Base-by-base conservation (phyloP, 2,113 vertebrate species). In the Motacilla alba region DNA sequence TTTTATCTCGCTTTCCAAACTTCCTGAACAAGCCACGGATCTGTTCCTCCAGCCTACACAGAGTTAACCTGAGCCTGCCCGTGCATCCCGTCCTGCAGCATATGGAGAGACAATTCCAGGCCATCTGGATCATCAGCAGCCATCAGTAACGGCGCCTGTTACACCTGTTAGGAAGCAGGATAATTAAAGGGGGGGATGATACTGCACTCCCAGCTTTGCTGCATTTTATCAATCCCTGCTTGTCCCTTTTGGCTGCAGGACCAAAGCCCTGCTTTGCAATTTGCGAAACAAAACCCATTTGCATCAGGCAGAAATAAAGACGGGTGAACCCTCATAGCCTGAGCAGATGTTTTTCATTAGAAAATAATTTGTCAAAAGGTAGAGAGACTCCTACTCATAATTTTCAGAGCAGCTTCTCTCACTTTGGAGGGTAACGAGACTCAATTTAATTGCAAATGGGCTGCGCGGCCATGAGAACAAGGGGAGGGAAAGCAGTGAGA, bases 361-460 rank as follows among this genome's bases (percentile, higher is more conserved):
- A 64, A 95, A 96, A 95, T 96, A 78, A 96, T 97, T 96, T 94
- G 91, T 96, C 94, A 96, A 82, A 95, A 96, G 89, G 82, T 87
- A 73, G 92, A 84, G 72, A 96, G 88, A 85, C 80, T 91, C 89
- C 47, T 76, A 58, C 52, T 78, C 81, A 41, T 95, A 79, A 96
- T 97, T 97, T 97, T 28, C 92, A 73, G 79, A 96, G 63, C 87
- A 79, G 94, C 64, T 91, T 85, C 87, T 75, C 92, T 95, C 83
- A 79, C 76, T 96, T 90, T 72, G 82, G 90, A 96, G 79, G 84
- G 92, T 94, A 96, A 96, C 82, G 85, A 94, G 94, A 88, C 91
- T 91, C 94, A 93, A 89, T 96, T 96, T 97, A 96, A 97, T 96
- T 96, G 95, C 95, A 96, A 97, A 96, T 93, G 37, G 81, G 77